A percentile compares a stretch with the other conserved stretches of the same genome.
phyloP scores from a whole-genome alignment of 2,888 invertebrate genomes.

The Chrysotoxum bicinctum region DNA sequence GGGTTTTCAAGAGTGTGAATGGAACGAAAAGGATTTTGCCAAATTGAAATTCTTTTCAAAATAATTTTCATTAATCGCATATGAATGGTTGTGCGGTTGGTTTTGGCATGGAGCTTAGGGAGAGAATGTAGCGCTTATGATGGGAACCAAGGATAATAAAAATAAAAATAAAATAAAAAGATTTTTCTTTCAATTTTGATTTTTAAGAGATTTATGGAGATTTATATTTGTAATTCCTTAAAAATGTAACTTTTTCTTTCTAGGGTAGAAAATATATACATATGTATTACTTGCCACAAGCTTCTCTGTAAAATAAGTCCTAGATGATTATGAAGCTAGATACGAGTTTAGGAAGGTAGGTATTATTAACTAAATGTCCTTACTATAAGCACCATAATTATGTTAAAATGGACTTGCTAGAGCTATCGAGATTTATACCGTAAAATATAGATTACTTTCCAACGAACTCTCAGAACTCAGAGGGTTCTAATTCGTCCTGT shows the following conservation, averaged over 20 bases:
- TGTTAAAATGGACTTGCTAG: no score
- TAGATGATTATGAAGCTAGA: no score
- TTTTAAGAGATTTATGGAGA: conserved; percentile 11
- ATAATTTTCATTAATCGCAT: conserved; percentile 51
- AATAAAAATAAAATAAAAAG: neutral
- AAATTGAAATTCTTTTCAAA: conserved; percentile 66
- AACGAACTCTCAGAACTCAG: no score
- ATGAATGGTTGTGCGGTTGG: conserved; percentile 19
- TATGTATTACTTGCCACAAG: no score
- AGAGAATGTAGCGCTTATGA: neutral
- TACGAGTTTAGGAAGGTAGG: no score
- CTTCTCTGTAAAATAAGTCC: no score
- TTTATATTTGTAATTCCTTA: neutral
- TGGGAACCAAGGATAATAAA: neutral
- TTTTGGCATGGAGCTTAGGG: conserved; percentile 3
- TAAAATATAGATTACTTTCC: no score
- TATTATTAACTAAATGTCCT: no score
- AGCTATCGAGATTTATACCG: no score
- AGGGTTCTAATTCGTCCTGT: no score
- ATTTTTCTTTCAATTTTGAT: conserved; percentile 11
- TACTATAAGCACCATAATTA: no score
- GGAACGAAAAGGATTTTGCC: conserved; percentile 43
- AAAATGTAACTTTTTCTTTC: neutral
- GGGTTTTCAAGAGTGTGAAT: neutral
- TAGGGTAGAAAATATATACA: no score